Conservation (phyloP, 1,140 invertebrate genomes). For the Nixonia krombeini region DNA sequence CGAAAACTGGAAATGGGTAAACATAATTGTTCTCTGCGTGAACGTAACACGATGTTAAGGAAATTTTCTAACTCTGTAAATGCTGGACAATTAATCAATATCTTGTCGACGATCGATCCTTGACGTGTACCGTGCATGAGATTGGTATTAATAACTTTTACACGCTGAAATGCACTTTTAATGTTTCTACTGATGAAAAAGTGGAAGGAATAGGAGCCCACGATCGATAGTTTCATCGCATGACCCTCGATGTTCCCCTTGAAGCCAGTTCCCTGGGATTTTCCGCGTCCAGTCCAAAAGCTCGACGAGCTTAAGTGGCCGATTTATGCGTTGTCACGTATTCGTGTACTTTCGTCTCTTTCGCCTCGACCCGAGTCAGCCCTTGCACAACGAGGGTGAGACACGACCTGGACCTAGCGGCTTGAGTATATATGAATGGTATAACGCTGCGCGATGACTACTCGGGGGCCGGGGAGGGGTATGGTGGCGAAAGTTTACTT, state of each 20-base stretch:
- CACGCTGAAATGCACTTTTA: not conserved
- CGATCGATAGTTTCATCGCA: conserved; percentile 44
- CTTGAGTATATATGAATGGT: conserved; percentile 25
- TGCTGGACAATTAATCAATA: too few relatives aligned
- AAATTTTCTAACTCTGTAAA: not conserved
- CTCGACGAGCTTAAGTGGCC: conserved; percentile 54
- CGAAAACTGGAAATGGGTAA: too few relatives aligned
- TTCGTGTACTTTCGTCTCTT: conserved; percentile 52
- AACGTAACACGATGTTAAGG: too few relatives aligned
- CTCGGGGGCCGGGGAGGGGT: conserved; percentile 18
- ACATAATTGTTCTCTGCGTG: too few relatives aligned
- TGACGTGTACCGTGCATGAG: too few relatives aligned
- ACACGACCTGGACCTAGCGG: conserved; percentile 40
- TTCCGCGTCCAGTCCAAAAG: conserved; percentile 46
- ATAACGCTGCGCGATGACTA: conserved; percentile 39
- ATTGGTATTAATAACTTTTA: too few relatives aligned
- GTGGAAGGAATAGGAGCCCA: too few relatives aligned
- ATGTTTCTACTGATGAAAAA: conserved; percentile 6
- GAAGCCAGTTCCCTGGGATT: conserved; percentile 43
- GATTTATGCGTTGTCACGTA: conserved; percentile 63
- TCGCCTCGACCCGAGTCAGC: conserved; percentile 41
- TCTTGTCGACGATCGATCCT: too few relatives aligned
- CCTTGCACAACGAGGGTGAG: conserved; percentile 30
- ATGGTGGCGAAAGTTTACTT: conserved; percentile 25
- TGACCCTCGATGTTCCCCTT: conserved; percentile 35